Conservation (phyloP, 2,797 vertebrate species). For the Clarias laeviceps region DNA sequence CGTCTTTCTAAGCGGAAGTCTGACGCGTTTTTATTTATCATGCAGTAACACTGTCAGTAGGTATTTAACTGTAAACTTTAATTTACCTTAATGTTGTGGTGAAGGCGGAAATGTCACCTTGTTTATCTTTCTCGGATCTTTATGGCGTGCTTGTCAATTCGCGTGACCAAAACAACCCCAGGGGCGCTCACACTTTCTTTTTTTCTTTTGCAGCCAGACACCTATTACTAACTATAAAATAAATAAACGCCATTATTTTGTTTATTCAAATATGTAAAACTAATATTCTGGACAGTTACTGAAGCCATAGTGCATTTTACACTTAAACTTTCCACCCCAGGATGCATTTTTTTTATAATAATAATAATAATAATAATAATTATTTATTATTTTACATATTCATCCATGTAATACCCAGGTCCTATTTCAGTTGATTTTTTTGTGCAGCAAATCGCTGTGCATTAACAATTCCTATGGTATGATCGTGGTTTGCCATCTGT, state of each 20-base stretch:
- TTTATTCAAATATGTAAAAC: not conserved
- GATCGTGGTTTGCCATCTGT: no score
- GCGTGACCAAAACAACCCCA: not conserved
- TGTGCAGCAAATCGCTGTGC: no score
- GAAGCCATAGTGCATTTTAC: not conserved
- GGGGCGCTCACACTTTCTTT: not conserved
- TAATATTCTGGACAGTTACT: not conserved
- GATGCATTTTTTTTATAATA: not conserved
- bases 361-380: no score
- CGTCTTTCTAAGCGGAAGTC: no score
- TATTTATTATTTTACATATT: no score
- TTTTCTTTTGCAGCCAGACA: not conserved
- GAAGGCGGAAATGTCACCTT: not conserved
- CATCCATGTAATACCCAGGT: no score
- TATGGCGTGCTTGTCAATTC: not conserved
- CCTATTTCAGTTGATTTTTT: no score
- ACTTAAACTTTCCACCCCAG: not conserved
- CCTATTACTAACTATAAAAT: not conserved
- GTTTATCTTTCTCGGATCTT: not conserved
- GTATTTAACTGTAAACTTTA: no score
- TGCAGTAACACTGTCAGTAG: no score
- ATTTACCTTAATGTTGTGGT: not conserved
- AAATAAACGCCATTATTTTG: not conserved
- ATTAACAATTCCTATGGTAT: no score
- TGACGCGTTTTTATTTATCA: not conserved